Base-by-base conservation (phyloP, 2,888 invertebrate species). In the Tyria jacobaeae region DNA sequence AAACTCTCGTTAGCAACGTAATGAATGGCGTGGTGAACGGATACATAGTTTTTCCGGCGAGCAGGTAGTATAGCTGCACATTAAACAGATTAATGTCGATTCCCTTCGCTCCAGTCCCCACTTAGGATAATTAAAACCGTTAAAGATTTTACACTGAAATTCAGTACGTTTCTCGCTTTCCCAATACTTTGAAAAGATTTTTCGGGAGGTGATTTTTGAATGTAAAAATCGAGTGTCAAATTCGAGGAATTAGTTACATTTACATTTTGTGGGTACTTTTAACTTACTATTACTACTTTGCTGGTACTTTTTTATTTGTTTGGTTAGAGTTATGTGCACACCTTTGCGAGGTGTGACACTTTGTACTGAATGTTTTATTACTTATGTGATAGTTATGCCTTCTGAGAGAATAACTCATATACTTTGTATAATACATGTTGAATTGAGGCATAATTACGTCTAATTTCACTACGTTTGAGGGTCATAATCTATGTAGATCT, bases 71-170 rank as follows among this genome's bases (percentile, higher is more conserved):
- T 59, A 60, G 55, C 55, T 55, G 34, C 53, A 58, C 89, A 90
- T 91, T 91, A 90, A 90, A 80, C 81, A 85, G 89, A 92, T 92
- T 91, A 90, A 90, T 86, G 87, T 81, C 76, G 80, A 76, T 68
- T 72, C 77, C 73, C 73, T 69, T 74, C 79, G 70, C 69, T 68
- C 66, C 71, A 73, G 78, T 69, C 67, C 71, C 81, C 90, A 92
- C 92, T 92, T 88, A 89, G 81, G 82, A 84, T 91, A 91, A 92
- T 92, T 92, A 92, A 91, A 84, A 89, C 87, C 88, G 88, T 88
- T 86, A 87, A 88, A 89, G 86, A 89, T 89, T 83, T 84, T 85
- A 83, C 85, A 79, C 76, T 73, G 83, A 82, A 76, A 82, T 83
- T 83, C 79, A 78, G 83, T 81, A 67, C 81, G 75, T 79, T 80